Base-by-base conservation (phyloP, 2,888 invertebrate genomes). In the Thelaira solivaga region DNA sequence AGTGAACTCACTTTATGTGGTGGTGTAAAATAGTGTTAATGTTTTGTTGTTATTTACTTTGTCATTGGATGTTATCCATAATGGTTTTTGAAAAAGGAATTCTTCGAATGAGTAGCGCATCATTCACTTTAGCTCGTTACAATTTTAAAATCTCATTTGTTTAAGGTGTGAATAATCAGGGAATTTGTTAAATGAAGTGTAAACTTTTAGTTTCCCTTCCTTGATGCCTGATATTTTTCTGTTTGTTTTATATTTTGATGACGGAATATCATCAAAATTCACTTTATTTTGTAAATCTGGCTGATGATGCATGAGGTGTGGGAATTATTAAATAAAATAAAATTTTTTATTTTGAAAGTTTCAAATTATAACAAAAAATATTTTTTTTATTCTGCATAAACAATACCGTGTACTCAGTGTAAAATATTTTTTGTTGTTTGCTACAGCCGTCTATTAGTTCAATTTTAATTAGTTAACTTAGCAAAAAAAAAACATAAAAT, bases 161-260 rank as follows among this genome's bases (percentile, higher is more conserved):
- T 71, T 68, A 76, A 83, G 86, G 85, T 86, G 85, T 84, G 83
- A 86, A 85, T 85, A 86, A 85, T 86, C 81, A 81, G 11, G 82
- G 86, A 82, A 83, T 86, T 82, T 82, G 86, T 81, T 84, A 81
- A 86, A 85, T 85, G 86, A 86, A 85, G 83, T 84, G 84, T 68
- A 82, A 83, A 79, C 45, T 71, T 57, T 73, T 57, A 45, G 57
- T 68, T 62, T 72, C 57, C 45, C 26, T 49, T 31, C 51, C 49
- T 20, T 43, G 10, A 13, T 59, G 36, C 20, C 22, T 11, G 20
- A n/a, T 16, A n/a, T 49, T 26, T 39, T 24, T 7, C 36, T 13
- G 24, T 24, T 2, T 16, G 6, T 22, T 22, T 5, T 18, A 20
- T 16, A 71, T 57, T 62, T 47, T 67, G 74, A 31, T 68, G 67